These are phyloP conservation scores for Palloptera scutellata DNA, from an alignment of 2,888 invertebrate genomes.

Conservation along the genomic window DNA sequence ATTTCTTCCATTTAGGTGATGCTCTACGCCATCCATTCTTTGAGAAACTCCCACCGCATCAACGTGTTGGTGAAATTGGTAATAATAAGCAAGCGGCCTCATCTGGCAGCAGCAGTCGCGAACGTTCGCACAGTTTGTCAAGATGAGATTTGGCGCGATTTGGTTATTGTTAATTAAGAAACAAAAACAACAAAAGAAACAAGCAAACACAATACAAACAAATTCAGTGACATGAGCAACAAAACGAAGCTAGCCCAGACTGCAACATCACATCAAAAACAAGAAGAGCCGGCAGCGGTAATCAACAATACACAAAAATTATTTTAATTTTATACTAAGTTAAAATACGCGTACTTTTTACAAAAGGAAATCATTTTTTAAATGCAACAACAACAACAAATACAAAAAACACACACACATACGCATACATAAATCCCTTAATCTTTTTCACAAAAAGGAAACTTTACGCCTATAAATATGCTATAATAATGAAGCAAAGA, in stretches of 20 bases:
- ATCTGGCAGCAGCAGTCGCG: conserved; percentile 66
- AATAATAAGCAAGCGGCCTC: conserved; percentile 50
- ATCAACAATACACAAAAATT: too few species aligned
- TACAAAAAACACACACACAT: too few species aligned
- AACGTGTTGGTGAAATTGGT: conserved; percentile 71
- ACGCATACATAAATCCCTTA: too few species aligned
- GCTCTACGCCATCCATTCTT: conserved; percentile 94
- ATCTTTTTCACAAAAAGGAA: too few species aligned
- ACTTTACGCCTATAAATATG: too few species aligned
- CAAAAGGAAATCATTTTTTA: too few species aligned
- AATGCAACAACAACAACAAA: too few species aligned
- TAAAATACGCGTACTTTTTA: too few species aligned
- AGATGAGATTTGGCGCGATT: conserved; percentile 66
- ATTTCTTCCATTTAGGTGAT: conserved; percentile 67
- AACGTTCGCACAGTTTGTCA: conserved; percentile 69
- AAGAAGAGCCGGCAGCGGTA: not conserved
- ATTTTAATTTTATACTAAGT: too few species aligned
- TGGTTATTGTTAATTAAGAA: conserved; percentile 65
- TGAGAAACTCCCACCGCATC: conserved; percentile 80
- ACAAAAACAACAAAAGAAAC: conserved; percentile 20
- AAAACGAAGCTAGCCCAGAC: conserved; percentile 27
- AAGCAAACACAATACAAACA: conserved; percentile 5
- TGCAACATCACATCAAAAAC: not conserved
- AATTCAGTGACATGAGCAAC: conserved; percentile 20
- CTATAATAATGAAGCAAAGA: too few species aligned